Conservation (phyloP, 2,888 invertebrate genomes). For the Cephus nigrinus region DNA sequence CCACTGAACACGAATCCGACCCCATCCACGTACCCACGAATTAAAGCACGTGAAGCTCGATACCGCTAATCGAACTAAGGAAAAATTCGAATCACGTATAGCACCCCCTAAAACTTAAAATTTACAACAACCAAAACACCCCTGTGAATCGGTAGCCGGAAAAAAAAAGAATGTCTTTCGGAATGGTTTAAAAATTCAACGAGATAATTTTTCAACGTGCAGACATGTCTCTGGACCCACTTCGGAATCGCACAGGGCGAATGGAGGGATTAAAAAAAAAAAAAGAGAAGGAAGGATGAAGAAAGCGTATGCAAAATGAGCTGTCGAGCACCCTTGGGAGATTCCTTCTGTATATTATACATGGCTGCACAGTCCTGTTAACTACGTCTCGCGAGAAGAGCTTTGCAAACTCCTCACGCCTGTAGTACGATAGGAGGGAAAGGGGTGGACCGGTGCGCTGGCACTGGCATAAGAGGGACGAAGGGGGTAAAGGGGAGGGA, state of each 20-base stretch:
- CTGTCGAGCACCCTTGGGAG: slow-evolving; percentile 56
- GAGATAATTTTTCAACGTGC: not conserved
- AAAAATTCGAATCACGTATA: not conserved
- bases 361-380: slow-evolving; percentile 49
- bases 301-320: slow-evolving; percentile 57
- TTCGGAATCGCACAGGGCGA: not conserved
- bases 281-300: slow-evolving; percentile 18
- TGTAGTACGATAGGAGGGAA: slow-evolving; percentile 29
- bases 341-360: slow-evolving; percentile 56
- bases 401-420: slow-evolving; percentile 62
- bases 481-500: slow-evolving; percentile 18
- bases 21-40: not conserved
- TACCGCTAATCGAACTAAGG: not conserved
- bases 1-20: not conserved
- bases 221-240: not conserved
- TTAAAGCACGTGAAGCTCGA: not conserved
- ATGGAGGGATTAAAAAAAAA: no score
- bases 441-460: slow-evolving; percentile 17
- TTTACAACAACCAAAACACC: not conserved
- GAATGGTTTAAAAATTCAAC: not conserved
- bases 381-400: slow-evolving; percentile 55
- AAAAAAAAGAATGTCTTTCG: not conserved
- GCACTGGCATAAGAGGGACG: slow-evolving; percentile 23
- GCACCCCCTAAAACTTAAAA: not conserved
- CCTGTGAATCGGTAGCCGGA: not conserved